These are phyloP conservation scores for Elaphurus davidianus DNA, from an alignment of 2,113 vertebrate species.

Conservation along the genomic window DNA sequence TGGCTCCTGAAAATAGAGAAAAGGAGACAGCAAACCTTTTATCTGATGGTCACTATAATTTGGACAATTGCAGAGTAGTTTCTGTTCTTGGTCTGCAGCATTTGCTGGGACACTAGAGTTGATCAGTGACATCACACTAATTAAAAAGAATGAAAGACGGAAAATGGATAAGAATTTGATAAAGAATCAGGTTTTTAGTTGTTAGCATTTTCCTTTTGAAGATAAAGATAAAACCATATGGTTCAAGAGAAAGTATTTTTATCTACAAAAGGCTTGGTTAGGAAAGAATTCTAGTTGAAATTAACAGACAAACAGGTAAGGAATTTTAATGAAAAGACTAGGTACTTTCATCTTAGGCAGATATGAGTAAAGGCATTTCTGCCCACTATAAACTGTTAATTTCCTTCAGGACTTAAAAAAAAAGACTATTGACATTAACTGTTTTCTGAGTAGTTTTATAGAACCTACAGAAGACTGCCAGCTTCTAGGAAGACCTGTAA, in stretches of 20 bases:
- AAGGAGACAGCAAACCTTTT: slow-evolving; percentile 52
- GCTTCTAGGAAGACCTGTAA: not conserved
- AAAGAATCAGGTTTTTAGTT: not conserved
- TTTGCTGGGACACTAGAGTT: slow-evolving; percentile 11
- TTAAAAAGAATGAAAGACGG: not conserved
- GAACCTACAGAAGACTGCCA: not conserved
- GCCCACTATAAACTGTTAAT: not conserved
- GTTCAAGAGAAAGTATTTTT: slow-evolving; percentile 25
- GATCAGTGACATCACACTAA: not conserved
- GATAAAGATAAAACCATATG: not conserved
- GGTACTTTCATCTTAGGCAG: not conserved
- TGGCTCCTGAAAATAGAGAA: slow-evolving; percentile 61
- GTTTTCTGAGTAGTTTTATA: not conserved
- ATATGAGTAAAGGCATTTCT: not conserved
- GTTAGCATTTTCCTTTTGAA: slow-evolving; percentile 34
- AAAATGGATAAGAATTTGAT: slow-evolving; percentile 16
- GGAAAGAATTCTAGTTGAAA: slow-evolving; percentile 12
- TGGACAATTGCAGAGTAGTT: slow-evolving; percentile 57
- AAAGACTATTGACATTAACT: not conserved
- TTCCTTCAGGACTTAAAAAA: not conserved
- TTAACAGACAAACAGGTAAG: not conserved
- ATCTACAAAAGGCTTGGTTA: not conserved
- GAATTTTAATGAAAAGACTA: not conserved
- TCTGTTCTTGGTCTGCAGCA: slow-evolving; percentile 51
- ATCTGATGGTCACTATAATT: slow-evolving; percentile 61